These are phyloP conservation scores for Patella ulyssiponensis DNA, from an alignment of 2,888 invertebrate genomes.

Conservation along the genomic window DNA sequence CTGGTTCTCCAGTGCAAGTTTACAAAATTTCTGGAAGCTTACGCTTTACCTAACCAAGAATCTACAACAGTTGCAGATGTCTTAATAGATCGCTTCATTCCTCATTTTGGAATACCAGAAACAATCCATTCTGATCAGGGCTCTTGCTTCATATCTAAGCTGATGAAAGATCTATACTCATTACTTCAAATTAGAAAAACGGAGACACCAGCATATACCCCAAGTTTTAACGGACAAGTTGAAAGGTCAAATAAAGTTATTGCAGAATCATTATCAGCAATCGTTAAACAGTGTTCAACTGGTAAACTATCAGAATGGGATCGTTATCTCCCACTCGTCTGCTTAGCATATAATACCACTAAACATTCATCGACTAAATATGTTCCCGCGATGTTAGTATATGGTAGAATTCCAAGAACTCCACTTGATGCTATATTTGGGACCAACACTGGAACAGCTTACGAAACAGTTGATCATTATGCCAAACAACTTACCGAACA, in stretches of 20 bases:
- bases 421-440: neutral
- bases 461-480: neutral
- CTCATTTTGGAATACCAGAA: conserved; percentile 6
- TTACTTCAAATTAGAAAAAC: conserved; percentile 6
- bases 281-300: neutral
- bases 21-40: neutral
- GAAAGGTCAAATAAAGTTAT: neutral
- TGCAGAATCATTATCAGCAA: conserved; percentile 11
- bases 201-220: neutral
- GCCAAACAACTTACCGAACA: neutral
- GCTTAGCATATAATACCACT: neutral
- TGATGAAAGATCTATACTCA: neutral
- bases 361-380: too few species aligned
- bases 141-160: neutral
- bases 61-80: neutral
- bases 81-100: neutral
- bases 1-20: neutral
- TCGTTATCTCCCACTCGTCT: neutral
- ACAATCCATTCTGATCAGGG: neutral
- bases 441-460: neutral
- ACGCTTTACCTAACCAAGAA: neutral
- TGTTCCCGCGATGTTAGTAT: too few species aligned
- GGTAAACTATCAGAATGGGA: neutral
- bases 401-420: neutral
- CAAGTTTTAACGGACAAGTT: neutral